Evolutionary conservation across 2,888 invertebrate genomes (phyloP).

Genomic region (Branchellion lobata): DNA sequence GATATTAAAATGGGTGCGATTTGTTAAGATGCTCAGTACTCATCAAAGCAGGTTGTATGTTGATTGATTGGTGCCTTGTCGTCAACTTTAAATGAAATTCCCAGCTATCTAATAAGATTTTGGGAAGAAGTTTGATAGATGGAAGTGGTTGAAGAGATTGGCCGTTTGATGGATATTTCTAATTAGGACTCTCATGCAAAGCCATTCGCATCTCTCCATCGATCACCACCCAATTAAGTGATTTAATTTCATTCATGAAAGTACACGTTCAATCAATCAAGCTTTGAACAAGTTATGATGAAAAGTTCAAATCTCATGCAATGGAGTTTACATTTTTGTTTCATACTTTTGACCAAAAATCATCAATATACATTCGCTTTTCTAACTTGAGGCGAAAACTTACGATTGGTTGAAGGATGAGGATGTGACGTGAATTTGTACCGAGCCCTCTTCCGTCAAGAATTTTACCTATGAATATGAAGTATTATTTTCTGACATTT

Average conservation of each 20-base stretch:
- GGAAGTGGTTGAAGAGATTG: background rate
- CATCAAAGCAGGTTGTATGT: no score
- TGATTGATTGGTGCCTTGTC: no score
- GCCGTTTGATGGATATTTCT: background rate
- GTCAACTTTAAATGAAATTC: no score
- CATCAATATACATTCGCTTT: no score
- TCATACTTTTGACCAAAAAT: no score
- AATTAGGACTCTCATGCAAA: background rate
- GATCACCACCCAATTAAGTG: conserved; percentile 1
- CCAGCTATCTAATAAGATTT: background rate
- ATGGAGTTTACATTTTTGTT: no score
- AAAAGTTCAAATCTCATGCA: no score
- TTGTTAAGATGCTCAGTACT: no score
- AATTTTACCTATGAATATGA: conserved; percentile 5
- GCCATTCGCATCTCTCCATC: background rate
- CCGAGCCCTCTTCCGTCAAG: background rate
- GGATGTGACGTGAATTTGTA: background rate
- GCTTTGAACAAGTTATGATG: background rate
- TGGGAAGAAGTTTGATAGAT: background rate
- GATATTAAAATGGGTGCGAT: background rate
- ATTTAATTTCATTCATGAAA: background rate
- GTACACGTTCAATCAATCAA: background rate
- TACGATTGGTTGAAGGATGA: conserved; percentile 24
- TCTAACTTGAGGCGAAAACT: conserved; percentile 1
- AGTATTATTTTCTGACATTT: no score